Evolutionary conservation across 2,113 vertebrate species (phyloP), one percentile per base, ranked within the genome.

Genomic region (Chrysemys picta): DNA sequence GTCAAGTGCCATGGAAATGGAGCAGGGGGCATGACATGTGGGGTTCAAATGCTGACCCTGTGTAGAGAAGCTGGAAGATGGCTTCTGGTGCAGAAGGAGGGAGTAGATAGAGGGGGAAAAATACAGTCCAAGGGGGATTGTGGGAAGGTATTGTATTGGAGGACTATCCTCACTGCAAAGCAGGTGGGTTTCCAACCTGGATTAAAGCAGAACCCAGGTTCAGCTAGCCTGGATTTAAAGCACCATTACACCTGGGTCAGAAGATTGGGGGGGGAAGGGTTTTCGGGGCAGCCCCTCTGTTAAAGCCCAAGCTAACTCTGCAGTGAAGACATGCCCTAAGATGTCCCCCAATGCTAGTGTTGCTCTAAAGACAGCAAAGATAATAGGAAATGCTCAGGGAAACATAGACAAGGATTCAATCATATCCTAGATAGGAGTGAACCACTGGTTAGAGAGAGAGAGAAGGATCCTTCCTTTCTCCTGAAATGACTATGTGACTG

Each of bases 1-100:
- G 42, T 80, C 9, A 1, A 78, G 89, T 0, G 3, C 29, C 35
- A 75, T n/a, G 21, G 69, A 78, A 80, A 10, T 1, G 1, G 3
- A 47, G 45, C 49, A 78, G 79, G 72, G 21, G 29, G 56, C 35
- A 52, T 29, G 78, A 65, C 47, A 72, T 45, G 82, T 52, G 25
- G 2, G 0, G 2, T 59, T 69, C 29, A 47, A 25, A n/a, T 25
- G 54, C 87, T n/a, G 50, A 50, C 85, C 54, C 78, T 1, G n/a
- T 56, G 24, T 8, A 78, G 65, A 47, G 50, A 38, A 1, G 1
- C 38, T 86, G 35, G 82, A 81, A 31, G 47, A 35, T 78, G 13
- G 45, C 81, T 82, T 86, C 79, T 86, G 56, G 24, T 57, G 53
- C 42, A 54, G 69, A 50, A 53, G 82, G 45, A 1, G 21, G 24